Evolutionary conservation across 2,113 vertebrate species (phyloP).

Genomic region (Plectropomus leopardus): DNA sequence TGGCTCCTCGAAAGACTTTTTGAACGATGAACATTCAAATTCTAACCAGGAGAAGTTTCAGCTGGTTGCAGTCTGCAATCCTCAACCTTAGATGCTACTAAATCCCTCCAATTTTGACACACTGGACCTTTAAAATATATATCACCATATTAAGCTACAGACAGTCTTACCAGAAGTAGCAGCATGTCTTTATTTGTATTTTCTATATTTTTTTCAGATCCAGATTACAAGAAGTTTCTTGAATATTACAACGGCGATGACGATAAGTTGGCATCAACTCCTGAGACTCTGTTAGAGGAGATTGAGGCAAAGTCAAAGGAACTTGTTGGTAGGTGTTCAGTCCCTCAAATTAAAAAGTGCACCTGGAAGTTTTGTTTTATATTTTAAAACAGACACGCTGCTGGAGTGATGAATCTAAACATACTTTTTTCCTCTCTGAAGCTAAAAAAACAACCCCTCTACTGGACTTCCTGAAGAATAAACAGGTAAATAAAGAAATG

Average conservation of each 20-base stretch:
- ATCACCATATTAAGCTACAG: not conserved
- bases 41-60: no score
- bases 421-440: slow-evolving; percentile 68
- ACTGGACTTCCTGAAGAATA: slow-evolving; percentile 98
- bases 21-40: no score
- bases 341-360: not conserved
- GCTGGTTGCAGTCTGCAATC: no score
- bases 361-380: not conserved
- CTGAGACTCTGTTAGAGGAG: slow-evolving; percentile 96
- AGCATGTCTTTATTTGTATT: not conserved
- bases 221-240: slow-evolving; percentile 97
- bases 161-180: not conserved
- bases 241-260: slow-evolving; percentile 95
- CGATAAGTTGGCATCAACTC: slow-evolving; percentile 95
- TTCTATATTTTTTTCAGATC: slow-evolving; percentile 84
- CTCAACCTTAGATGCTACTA: no score
- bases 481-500: slow-evolving; percentile 89
- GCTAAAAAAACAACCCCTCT: slow-evolving; percentile 98
- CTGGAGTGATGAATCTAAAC: not conserved
- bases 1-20: no score
- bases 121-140: no score
- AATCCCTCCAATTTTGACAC: no score
- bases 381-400: not conserved
- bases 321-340: slow-evolving; percentile 89
- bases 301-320: slow-evolving; percentile 98